A percentile compares a stretch with the other conserved stretches of the same genome.
These are phyloP conservation scores for Xiphophorus maculatus DNA, from an alignment of 2,113 vertebrate species.

Conservation along the genomic window DNA sequence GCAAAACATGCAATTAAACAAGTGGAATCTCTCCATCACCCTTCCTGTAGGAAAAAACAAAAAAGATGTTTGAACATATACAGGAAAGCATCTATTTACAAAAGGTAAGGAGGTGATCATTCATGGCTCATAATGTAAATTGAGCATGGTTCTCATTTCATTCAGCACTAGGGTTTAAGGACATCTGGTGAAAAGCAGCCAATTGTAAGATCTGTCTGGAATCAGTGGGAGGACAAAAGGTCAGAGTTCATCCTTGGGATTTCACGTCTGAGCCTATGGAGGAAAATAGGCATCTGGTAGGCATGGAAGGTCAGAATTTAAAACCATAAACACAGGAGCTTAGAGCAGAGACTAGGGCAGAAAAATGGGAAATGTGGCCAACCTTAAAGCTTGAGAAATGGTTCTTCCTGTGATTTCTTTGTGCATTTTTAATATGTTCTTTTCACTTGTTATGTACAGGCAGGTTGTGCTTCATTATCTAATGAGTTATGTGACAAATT, in stretches of 20 bases:
- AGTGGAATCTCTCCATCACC: neutral
- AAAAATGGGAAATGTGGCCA: neutral
- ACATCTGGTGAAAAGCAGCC: slow-evolving; percentile 65
- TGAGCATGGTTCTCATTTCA: slow-evolving; percentile 28
- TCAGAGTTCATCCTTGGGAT: slow-evolving; percentile 53
- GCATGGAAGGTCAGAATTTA: slow-evolving; percentile 37
- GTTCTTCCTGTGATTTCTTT: too few relatives aligned
- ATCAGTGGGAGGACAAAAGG: slow-evolving; percentile 56
- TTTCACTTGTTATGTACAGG: neutral
- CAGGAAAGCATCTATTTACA: slow-evolving; percentile 29
- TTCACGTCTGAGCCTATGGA: slow-evolving; percentile 54
- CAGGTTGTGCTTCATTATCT: too few relatives aligned
- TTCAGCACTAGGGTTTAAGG: slow-evolving; percentile 43
- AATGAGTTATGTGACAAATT: too few relatives aligned
- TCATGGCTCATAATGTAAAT: slow-evolving; percentile 38
- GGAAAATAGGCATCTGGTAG: slow-evolving; percentile 22
- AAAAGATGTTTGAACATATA: slow-evolving; percentile 11
- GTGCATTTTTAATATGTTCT: too few relatives aligned
- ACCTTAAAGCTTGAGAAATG: neutral
- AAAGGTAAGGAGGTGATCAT: slow-evolving; percentile 31
- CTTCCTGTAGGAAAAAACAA: neutral
- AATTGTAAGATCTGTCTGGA: slow-evolving; percentile 47
- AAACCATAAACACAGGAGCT: slow-evolving; percentile 11
- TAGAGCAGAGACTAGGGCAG: neutral
- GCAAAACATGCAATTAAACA: neutral